A percentile compares a stretch with the other conserved stretches of the same genome.
Conservation (phyloP, 2,113 vertebrate genomes). For the Fukomys damarensis region DNA sequence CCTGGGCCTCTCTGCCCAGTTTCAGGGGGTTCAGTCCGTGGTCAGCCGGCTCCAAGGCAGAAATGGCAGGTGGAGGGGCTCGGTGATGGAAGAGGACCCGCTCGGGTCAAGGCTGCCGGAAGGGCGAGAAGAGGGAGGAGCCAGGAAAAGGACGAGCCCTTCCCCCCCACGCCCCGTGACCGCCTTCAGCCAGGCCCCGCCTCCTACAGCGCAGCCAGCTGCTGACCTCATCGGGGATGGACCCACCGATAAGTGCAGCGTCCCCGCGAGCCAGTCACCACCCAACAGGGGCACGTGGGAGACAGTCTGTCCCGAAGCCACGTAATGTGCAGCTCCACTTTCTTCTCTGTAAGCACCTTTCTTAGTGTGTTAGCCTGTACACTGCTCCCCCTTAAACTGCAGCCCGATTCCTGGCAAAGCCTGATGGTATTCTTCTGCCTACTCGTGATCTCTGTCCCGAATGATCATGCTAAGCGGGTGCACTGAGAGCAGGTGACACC, state of each 20-base stretch:
- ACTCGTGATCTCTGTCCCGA: neutral
- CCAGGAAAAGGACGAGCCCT: neutral
- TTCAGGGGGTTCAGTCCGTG: neutral
- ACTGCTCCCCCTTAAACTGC: neutral
- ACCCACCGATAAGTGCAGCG: neutral
- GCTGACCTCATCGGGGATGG: neutral
- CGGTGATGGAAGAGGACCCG: neutral
- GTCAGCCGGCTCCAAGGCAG: neutral
- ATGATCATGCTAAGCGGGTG: neutral
- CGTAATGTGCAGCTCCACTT: neutral
- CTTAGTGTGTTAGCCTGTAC: neutral
- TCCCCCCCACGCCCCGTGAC: neutral
- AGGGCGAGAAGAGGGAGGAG: neutral
- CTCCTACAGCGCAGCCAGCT: neutral
- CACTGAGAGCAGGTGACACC: neutral
- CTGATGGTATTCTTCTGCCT: neutral
- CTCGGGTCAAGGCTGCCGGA: neutral
- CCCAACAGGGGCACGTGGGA: neutral
- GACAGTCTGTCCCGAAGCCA: neutral
- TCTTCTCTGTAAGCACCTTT: neutral
- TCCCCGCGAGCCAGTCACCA: neutral
- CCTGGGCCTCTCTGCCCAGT: neutral
- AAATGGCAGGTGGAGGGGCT: neutral
- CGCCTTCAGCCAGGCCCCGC: neutral
- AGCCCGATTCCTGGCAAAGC: neutral